These are phyloP conservation scores for Tipula unca DNA, from an alignment of 2,888 invertebrate genomes.

Conservation along the genomic window DNA sequence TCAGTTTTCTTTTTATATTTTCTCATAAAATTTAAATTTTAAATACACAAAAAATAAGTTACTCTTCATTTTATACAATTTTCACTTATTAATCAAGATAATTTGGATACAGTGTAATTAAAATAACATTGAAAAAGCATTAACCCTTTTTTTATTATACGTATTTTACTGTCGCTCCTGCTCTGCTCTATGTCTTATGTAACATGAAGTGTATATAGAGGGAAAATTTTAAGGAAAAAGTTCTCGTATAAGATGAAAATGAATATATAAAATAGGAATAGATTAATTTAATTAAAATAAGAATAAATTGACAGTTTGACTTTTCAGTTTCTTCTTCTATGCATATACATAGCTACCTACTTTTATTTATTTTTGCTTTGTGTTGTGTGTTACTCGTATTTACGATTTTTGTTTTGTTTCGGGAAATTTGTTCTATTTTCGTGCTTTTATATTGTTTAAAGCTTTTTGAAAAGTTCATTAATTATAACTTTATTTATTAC, in stretches of 20 bases:
- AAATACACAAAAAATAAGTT: too few relatives aligned
- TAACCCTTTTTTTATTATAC: not conserved
- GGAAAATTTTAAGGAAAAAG: not conserved
- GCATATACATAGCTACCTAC: not conserved
- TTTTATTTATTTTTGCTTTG: too few relatives aligned
- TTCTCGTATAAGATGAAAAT: not conserved
- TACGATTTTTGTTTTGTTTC: too few relatives aligned
- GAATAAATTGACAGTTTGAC: not conserved
- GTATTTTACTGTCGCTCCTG: not conserved
- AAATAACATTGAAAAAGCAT: not conserved
- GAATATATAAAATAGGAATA: not conserved
- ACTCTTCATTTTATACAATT: not conserved
- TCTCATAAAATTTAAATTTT: too few relatives aligned
- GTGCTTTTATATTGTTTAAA: too few relatives aligned
- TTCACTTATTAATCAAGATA: not conserved
- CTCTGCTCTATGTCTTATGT: not conserved
- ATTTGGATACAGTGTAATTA: not conserved
- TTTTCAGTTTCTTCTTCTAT: not conserved
- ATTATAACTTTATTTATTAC: too few relatives aligned
- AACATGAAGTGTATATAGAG: not conserved
- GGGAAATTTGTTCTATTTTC: too few relatives aligned
- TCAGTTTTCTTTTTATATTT: too few relatives aligned
- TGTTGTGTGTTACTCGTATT: too few relatives aligned
- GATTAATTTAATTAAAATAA: not conserved
- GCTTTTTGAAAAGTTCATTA: too few relatives aligned